Conservation (phyloP, 2,888 invertebrate species). For the Lissocephala sabroskyi region DNA sequence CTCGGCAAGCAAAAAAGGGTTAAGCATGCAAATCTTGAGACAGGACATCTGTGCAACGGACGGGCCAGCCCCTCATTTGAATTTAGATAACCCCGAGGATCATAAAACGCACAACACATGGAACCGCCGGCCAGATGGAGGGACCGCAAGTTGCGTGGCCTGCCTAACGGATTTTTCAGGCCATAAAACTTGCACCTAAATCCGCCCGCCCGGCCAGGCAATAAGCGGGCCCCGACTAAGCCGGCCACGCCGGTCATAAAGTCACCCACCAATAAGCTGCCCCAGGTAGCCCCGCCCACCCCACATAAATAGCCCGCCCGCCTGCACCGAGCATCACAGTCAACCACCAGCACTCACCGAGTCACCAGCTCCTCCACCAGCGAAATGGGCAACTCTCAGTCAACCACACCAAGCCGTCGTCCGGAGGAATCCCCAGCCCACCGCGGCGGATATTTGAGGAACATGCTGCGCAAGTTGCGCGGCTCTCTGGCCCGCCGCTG, state of each 20-base stretch:
- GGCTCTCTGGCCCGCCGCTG: slow-evolving; percentile 16
- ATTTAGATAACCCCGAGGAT: too few species aligned
- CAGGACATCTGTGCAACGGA: too few species aligned
- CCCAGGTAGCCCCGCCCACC: background rate
- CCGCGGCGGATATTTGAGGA: too few species aligned
- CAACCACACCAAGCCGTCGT: too few species aligned
- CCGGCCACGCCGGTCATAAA: background rate
- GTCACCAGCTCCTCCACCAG: background rate
- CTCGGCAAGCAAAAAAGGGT: too few species aligned
- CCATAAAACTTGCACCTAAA: slow-evolving; percentile 17
- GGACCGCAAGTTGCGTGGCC: background rate
- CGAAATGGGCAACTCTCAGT: background rate
- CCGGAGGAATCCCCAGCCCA: too few species aligned
- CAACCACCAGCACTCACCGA: background rate
- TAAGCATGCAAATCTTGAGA: too few species aligned
- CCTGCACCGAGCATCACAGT: background rate
- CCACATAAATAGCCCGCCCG: slow-evolving; percentile 1
- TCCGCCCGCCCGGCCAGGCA: too few species aligned
- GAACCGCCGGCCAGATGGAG: background rate
- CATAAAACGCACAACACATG: background rate
- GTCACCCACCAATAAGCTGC: background rate
- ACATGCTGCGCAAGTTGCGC: slow-evolving; percentile 23
- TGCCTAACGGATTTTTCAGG: too few species aligned
- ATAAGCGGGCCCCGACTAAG: background rate
- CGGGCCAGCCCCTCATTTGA: too few species aligned